phyloP scores from a whole-genome alignment of 2,888 invertebrate species.

The Apocheima hispidaria region DNA sequence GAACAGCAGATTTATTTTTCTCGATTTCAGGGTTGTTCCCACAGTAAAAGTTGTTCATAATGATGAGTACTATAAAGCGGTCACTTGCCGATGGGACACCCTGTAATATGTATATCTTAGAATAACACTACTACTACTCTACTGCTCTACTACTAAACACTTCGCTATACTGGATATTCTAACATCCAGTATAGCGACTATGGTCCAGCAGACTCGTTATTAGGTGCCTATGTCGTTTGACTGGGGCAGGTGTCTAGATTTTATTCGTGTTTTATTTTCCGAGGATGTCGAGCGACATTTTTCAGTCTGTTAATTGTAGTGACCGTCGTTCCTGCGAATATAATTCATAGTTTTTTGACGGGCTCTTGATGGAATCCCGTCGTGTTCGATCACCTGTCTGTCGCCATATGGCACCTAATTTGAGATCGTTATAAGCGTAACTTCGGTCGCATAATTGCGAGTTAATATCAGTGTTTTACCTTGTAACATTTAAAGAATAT shows the following conservation, averaged over 20 bases:
- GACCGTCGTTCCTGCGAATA: conserved; percentile 62
- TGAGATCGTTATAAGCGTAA: conserved; percentile 42
- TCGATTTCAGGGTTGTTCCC: no score
- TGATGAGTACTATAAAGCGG: no score
- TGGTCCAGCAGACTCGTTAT: conserved; percentile 53
- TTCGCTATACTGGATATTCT: no score
- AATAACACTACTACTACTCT: no score
- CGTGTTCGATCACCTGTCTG: conserved; percentile 67
- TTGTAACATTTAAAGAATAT: neutral
- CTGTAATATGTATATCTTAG: no score
- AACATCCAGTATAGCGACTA: no score
- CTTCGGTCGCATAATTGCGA: conserved; percentile 19
- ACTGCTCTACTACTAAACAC: no score
- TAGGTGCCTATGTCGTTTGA: conserved; percentile 52
- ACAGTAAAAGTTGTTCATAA: no score
- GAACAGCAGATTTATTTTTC: no score
- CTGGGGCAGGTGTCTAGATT: conserved; percentile 67
- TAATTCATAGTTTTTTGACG: conserved; percentile 75
- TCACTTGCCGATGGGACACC: no score
- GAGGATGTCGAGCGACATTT: conserved; percentile 79
- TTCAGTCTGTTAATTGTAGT: conserved; percentile 76
- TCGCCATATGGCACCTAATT: conserved; percentile 53
- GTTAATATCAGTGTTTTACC: neutral
- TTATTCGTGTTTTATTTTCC: conserved; percentile 62
- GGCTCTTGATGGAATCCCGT: conserved; percentile 64